Conservation (phyloP, 2,113 vertebrate genomes). For the Stigmatopora nigra region DNA sequence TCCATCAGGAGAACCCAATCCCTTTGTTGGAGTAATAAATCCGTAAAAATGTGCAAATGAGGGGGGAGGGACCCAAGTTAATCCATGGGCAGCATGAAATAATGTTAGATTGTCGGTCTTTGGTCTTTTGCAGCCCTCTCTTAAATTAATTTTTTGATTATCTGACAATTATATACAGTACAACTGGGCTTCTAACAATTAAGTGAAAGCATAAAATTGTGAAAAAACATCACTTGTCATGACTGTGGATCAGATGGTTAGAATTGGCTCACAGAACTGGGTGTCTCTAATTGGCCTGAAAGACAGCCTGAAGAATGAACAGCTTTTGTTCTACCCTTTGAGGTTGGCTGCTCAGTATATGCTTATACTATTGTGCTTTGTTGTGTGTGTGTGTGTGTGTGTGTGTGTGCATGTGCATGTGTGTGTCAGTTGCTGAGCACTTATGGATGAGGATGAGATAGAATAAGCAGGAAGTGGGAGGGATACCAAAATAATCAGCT, state of each 20-base stretch:
- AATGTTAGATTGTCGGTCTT: conserved; percentile 17
- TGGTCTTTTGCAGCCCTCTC: conserved; percentile 10
- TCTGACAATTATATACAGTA: conserved; percentile 6
- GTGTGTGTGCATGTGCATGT: conserved; percentile 11
- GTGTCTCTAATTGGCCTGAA: conserved; percentile 51
- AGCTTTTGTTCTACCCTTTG: conserved; percentile 60
- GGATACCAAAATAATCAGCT: conserved; percentile 46
- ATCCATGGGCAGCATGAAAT: conserved; percentile 38
- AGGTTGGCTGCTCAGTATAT: conserved; percentile 41
- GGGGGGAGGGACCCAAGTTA: conserved; percentile 30
- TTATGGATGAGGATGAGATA: conserved; percentile 41
- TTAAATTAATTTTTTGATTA: conserved; percentile 11
- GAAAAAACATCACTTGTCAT: conserved; percentile 32
- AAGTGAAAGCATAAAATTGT: conserved; percentile 25
- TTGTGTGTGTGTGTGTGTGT: conserved; percentile 14
- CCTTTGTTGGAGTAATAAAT: conserved; percentile 12
- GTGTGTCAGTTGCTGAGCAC: conserved; percentile 30
- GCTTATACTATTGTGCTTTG: conserved; percentile 5
- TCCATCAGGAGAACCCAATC: conserved; percentile 16
- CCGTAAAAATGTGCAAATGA: conserved; percentile 52
- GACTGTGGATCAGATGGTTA: conserved; percentile 32
- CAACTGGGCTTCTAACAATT: conserved; percentile 11
- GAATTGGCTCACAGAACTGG: conserved; percentile 43
- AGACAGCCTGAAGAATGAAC: conserved; percentile 59
- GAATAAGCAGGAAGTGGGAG: conserved; percentile 44